Evolutionary conservation across 2,113 vertebrate species (phyloP).

Genomic region (Pseudonaja textilis): DNA sequence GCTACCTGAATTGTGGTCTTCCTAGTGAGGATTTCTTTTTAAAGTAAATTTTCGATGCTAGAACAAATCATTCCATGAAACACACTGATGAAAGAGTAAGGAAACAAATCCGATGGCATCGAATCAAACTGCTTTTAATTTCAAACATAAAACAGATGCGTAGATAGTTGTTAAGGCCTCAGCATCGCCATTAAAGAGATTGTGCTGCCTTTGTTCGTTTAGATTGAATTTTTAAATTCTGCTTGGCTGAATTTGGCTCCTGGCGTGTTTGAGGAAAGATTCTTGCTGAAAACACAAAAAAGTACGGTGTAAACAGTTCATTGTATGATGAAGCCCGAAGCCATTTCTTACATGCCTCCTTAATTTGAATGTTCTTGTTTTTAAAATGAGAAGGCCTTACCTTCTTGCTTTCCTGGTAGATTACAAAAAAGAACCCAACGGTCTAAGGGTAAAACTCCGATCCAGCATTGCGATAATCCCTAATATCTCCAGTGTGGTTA

Average conservation of each 20-base stretch:
- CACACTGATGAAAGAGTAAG: neutral
- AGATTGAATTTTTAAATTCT: neutral
- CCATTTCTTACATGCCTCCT: neutral
- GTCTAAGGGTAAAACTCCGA: neutral
- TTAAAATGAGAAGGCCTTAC: neutral
- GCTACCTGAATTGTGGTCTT: neutral
- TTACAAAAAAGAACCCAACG: neutral
- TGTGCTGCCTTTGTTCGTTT: neutral
- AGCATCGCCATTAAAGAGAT: neutral
- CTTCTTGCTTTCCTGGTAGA: neutral
- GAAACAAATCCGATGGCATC: neutral
- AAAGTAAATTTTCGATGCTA: neutral
- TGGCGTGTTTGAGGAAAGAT: neutral
- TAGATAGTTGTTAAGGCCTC: neutral
- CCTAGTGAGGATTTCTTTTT: neutral
- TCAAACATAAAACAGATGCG: neutral
- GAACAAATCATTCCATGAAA: neutral
- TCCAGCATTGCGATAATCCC: neutral
- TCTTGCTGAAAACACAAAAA: neutral
- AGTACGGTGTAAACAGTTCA: neutral
- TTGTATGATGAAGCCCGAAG: neutral
- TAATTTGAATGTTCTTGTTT: neutral
- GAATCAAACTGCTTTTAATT: neutral
- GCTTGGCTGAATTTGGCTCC: neutral
- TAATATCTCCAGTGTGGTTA: neutral